These are phyloP conservation scores for Atherinosoma microstoma DNA, from an alignment of 2,797 vertebrate species.

Conservation along the genomic window DNA sequence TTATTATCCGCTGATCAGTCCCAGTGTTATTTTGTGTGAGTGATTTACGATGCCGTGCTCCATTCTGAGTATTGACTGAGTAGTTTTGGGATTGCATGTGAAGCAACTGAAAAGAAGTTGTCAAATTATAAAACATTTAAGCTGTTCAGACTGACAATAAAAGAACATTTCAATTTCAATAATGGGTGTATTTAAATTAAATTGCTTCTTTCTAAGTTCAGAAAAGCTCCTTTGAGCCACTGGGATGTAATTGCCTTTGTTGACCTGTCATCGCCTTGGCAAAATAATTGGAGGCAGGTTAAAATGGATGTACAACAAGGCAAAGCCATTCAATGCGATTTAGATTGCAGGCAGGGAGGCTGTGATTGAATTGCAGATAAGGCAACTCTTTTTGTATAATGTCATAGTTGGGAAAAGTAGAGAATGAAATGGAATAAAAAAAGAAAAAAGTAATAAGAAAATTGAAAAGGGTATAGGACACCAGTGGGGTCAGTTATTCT, in stretches of 20 bases:
- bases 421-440: constrained; percentile 10
- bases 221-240: constrained; percentile 38
- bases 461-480: not conserved
- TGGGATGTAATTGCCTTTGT: constrained; percentile 60
- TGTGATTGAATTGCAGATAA: constrained; percentile 22
- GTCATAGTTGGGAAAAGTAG: constrained; percentile 7
- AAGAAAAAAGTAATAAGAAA: constrained; percentile 3
- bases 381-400: constrained; percentile 22
- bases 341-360: constrained; percentile 6
- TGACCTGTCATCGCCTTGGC: constrained; percentile 47
- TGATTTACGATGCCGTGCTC: constrained; percentile 1
- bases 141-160: constrained; percentile 17
- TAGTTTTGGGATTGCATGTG: constrained; percentile 23
- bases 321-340: constrained; percentile 34
- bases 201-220: constrained; percentile 28
- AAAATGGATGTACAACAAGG: constrained; percentile 41
- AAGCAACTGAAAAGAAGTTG: constrained; percentile 37
- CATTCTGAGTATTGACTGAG: not conserved
- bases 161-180: constrained; percentile 31
- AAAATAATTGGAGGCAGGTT: constrained; percentile 55
- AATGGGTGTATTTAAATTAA: constrained; percentile 53
- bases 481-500: not conserved
- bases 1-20: not conserved
- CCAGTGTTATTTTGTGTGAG: too few relatives aligned
- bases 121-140: constrained; percentile 55